Percentiles rank a stretch among this genome's conserved stretches.
phyloP scores from a whole-genome alignment of 2,888 invertebrate species.

The Eristalis pertinax region DNA sequence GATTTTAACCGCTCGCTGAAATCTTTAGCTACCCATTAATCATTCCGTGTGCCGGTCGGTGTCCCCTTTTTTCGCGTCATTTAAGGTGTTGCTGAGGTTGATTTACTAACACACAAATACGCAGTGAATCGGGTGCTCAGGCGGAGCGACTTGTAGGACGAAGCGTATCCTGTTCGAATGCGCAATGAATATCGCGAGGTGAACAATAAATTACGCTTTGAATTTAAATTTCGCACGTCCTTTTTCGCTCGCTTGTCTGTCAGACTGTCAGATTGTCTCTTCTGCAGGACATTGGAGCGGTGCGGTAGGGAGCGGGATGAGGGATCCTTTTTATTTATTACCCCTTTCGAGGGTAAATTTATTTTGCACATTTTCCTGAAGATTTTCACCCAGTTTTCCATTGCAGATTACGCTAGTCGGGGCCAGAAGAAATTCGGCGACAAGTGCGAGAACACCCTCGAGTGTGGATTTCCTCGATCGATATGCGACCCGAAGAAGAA shows the following conservation, averaged over 20 bases:
- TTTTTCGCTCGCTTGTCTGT: neutral
- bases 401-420: conserved; percentile 83
- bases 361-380: conserved; percentile 21
- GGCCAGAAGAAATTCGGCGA: conserved; percentile 89
- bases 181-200: neutral
- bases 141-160: neutral
- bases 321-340: conserved; percentile 35
- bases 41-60: conserved; percentile 19
- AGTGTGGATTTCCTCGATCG: conserved; percentile 89
- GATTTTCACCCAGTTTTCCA: neutral
- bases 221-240: neutral
- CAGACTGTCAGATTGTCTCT: neutral
- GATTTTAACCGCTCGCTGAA: conserved; percentile 29
- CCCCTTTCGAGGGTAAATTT: conserved; percentile 27
- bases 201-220: conserved; percentile 33
- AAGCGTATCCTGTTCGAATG: neutral
- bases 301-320: neutral
- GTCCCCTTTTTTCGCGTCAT: neutral
- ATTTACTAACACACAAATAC: conserved; percentile 3
- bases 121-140: neutral
- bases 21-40: conserved; percentile 39
- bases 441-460: conserved; percentile 86
- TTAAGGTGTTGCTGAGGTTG: neutral
- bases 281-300: neutral
- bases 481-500: conserved; percentile 87